Percentiles rank a stretch among this genome's conserved stretches.
phyloP scores from a whole-genome alignment of 2,888 invertebrate genomes.

The Spicauda simplicius region DNA sequence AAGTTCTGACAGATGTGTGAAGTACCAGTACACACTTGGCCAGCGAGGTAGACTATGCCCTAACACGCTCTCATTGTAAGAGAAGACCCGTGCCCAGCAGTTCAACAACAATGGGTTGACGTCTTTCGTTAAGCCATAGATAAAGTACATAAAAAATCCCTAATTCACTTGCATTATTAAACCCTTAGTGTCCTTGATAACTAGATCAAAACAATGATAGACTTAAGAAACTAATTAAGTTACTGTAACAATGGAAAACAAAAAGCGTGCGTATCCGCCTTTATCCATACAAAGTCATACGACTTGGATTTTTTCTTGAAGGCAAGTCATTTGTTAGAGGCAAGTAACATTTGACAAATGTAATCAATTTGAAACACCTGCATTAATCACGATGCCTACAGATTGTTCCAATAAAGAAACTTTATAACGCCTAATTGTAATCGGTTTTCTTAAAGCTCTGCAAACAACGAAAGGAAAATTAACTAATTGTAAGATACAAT shows the following conservation, averaged over 20 bases:
- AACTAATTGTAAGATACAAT: too few species aligned
- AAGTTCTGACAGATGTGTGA: too few species aligned
- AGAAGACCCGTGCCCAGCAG: too few species aligned
- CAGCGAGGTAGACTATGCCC: too few species aligned
- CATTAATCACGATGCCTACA: too few species aligned
- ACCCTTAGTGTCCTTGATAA: constrained; percentile 26
- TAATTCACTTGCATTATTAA: constrained; percentile 22
- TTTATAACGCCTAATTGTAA: too few species aligned
- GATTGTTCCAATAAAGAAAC: too few species aligned
- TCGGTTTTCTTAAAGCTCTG: not conserved
- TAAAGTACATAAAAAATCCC: not conserved
- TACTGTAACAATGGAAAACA: constrained; percentile 33
- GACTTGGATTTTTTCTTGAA: constrained; percentile 20
- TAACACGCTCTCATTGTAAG: too few species aligned
- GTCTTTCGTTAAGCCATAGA: too few species aligned
- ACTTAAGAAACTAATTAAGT: constrained; percentile 33
- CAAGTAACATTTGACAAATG: constrained; percentile 20
- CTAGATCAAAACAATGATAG: constrained; percentile 28
- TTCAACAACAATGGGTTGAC: too few species aligned
- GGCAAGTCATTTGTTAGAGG: constrained; percentile 21
- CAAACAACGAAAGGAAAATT: too few species aligned
- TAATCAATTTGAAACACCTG: constrained; percentile 1
- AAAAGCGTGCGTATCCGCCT: constrained; percentile 29
- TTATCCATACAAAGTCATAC: constrained; percentile 23
- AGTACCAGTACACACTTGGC: too few species aligned